These are phyloP conservation scores for Clarias magur DNA, from an alignment of 2,113 vertebrate species.

Conservation along the genomic window DNA sequence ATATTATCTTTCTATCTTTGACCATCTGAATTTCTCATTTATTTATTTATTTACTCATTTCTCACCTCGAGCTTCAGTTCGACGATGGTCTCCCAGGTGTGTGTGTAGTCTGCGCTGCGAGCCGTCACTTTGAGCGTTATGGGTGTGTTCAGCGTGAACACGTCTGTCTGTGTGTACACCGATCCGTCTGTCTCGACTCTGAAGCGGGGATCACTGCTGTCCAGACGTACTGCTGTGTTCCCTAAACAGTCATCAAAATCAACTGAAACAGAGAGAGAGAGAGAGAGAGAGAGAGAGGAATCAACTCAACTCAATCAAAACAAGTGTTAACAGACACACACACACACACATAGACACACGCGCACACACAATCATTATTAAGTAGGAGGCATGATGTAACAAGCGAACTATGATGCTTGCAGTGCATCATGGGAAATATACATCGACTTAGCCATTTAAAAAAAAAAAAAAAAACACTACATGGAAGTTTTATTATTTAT, in stretches of 20 bases:
- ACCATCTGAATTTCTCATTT: neutral
- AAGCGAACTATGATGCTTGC: neutral
- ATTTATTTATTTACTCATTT: neutral
- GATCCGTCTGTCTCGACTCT: conserved; percentile 28
- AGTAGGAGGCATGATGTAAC: neutral
- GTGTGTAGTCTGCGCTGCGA: neutral
- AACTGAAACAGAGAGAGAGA: conserved; percentile 15
- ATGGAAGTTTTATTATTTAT: neutral
- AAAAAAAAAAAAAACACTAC: neutral
- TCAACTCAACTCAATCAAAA: neutral
- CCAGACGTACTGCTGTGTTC: neutral
- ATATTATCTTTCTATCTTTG: neutral
- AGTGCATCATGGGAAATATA: neutral
- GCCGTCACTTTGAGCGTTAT: conserved; percentile 9
- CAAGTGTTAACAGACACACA: neutral
- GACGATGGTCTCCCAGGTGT: conserved; percentile 9
- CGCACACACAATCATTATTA: neutral
- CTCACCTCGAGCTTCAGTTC: conserved; percentile 3
- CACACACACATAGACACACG: neutral
- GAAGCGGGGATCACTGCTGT: conserved; percentile 25
- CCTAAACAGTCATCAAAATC: conserved; percentile 8
- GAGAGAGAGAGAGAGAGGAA: neutral
- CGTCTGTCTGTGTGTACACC: conserved; percentile 2
- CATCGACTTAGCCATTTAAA: neutral
- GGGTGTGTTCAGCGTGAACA: neutral